These are phyloP conservation scores for Aeoliscus strigatus DNA, from an alignment of 2,797 vertebrate species.

Conservation along the genomic window DNA sequence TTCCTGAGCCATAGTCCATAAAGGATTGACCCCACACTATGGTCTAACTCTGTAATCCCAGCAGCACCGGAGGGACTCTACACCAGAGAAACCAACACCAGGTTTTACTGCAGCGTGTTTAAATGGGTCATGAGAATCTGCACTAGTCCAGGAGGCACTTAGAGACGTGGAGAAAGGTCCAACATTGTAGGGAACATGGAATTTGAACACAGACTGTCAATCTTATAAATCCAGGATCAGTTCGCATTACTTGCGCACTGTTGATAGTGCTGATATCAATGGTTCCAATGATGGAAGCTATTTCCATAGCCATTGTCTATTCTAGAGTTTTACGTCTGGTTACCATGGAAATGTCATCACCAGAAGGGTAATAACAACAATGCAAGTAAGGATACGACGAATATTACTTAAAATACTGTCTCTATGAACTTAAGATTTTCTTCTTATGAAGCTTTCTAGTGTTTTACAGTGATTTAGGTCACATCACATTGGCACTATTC, in stretches of 20 bases:
- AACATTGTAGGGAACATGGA: constrained; percentile 45
- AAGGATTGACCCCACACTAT: constrained; percentile 33
- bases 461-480: no score
- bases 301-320: constrained; percentile 19
- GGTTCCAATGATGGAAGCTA: constrained; percentile 44
- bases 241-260: constrained; percentile 29
- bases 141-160: constrained; percentile 31
- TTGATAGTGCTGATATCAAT: constrained; percentile 28
- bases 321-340: constrained; percentile 21
- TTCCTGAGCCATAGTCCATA: constrained; percentile 17
- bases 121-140: constrained; percentile 52
- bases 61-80: constrained; percentile 14
- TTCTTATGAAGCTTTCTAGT: no score
- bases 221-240: constrained; percentile 46
- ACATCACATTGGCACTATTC: no score
- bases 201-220: constrained; percentile 57
- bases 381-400: background rate
- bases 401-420: no score
- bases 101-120: constrained; percentile 26
- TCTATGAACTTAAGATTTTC: no score
- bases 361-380: constrained; percentile 22
- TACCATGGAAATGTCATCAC: constrained; percentile 47
- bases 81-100: constrained; percentile 16
- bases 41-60: constrained; percentile 39
- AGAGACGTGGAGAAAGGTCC: constrained; percentile 34